These are phyloP conservation scores for Lineus longissimus DNA, from an alignment of 1,140 invertebrate genomes.

Conservation along the genomic window DNA sequence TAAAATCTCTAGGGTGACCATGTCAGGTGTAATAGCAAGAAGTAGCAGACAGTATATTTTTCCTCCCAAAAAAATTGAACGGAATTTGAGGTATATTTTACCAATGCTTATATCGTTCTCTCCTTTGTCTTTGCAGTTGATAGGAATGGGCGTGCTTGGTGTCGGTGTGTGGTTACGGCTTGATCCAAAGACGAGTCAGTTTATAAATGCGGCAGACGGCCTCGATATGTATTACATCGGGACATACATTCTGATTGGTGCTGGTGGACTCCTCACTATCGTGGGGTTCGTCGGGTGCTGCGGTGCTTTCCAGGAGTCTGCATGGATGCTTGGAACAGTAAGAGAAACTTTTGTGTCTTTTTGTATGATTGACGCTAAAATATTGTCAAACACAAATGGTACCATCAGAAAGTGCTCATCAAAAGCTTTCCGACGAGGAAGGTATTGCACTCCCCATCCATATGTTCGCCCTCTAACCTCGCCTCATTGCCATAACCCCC, in stretches of 20 bases:
- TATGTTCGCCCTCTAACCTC: too few species aligned
- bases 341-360: constrained; percentile 57
- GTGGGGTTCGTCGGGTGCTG: constrained; percentile 83
- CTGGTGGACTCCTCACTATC: constrained; percentile 71
- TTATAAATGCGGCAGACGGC: constrained; percentile 10
- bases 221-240: constrained; percentile 14
- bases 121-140: constrained; percentile 16
- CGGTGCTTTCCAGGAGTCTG: constrained; percentile 76
- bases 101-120: background rate
- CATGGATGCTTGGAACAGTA: constrained; percentile 74
- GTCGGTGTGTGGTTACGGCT: constrained; percentile 21
- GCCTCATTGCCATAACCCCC: too few species aligned
- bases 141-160: constrained; percentile 18
- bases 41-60: too few species aligned
- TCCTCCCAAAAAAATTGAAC: too few species aligned
- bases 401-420: too few species aligned
- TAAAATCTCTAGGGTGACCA: too few species aligned
- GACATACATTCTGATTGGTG: constrained; percentile 62
- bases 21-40: too few species aligned
- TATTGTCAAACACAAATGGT: background rate
- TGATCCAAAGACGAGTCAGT: constrained; percentile 15
- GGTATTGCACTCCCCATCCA: too few species aligned
- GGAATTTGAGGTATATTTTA: background rate
- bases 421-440: too few species aligned
- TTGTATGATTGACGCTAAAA: constrained; percentile 42